Base-by-base conservation (phyloP, 2,113 vertebrate genomes). In the Salvator merianae region DNA sequence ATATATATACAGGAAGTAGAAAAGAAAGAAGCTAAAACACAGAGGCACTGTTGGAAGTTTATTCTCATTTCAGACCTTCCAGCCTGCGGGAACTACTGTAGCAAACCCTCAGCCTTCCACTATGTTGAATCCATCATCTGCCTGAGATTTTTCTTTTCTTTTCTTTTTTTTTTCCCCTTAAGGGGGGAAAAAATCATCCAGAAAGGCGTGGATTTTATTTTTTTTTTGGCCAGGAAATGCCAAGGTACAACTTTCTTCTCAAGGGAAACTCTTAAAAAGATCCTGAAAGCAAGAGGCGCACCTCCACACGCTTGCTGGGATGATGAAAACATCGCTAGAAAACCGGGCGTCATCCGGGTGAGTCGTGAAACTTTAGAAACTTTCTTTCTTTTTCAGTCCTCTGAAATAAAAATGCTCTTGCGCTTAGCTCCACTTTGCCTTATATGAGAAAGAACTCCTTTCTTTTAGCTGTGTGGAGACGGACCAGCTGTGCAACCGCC, bases 1-100 rank as follows among this genome's bases (percentile, higher is more conserved):
- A 92, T 94, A 85, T 93, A 92, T 93, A 94, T 92, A 96, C 97
- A 98, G 97, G 97, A 98, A 98, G 97, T 97, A 85, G 83, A 94
- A 90, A 91, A 81, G 88, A 93, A 91, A 94, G 84, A 94, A 90
- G 88, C 91, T 90, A 20, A 32, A 91, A 86, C 87, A 88, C 83
- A 82, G 81, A 87, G 88, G 88, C 81, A 81, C 89, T 89, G 87
- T 91, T 90, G 90, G 88, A 72, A 89, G 89, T 83, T 91, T 86
- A 86, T 87, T 91, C 92, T 92, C 84, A 79, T 85, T 93, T 84
- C 86, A 66, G 88, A 89, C 88, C 68, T 72, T 32, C 79, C 87
- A 81, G 90, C 55, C 74, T 71, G 40, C 74, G 0, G 75, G 85
- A 86, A 85, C 81, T 84, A 43, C 91, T 65, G 86, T 91, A 85